Percentiles rank a stretch among this genome's conserved stretches.
Evolutionary conservation across 2,888 invertebrate species (phyloP).

Genomic region (Latrodectus elegans): DNA sequence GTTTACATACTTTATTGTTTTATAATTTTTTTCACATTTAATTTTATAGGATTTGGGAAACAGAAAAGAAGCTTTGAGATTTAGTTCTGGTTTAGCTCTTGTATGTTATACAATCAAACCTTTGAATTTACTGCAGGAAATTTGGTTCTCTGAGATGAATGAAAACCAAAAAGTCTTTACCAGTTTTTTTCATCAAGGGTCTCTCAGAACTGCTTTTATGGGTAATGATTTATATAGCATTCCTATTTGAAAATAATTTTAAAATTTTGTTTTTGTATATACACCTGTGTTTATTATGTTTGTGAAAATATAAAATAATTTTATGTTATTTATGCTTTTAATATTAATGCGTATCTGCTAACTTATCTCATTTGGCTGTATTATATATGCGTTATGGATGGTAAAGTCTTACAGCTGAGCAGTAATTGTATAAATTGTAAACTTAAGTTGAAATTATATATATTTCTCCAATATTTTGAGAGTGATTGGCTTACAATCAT

Average conservation of each 20-base stretch:
- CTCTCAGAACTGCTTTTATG: constrained; percentile 75
- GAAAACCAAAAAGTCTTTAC: constrained; percentile 76
- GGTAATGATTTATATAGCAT: constrained; percentile 73
- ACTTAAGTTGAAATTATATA: too few species aligned
- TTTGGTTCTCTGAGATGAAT: constrained; percentile 75
- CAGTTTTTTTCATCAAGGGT: constrained; percentile 78
- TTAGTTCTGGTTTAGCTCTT: constrained; percentile 74
- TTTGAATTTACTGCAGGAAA: constrained; percentile 72
- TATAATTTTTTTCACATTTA: neutral
- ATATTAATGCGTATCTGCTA: too few species aligned
- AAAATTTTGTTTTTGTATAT: neutral
- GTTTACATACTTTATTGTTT: neutral
- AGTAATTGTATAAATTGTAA: too few species aligned
- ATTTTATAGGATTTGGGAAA: constrained; percentile 73
- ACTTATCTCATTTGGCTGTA: too few species aligned
- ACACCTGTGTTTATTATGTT: too few species aligned
- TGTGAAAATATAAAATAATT: too few species aligned
- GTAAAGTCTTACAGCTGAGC: too few species aligned
- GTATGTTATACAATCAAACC: constrained; percentile 72
- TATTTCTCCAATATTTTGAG: too few species aligned
- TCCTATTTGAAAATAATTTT: neutral
- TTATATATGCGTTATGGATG: too few species aligned
- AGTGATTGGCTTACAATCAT: too few species aligned
- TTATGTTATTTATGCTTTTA: too few species aligned
- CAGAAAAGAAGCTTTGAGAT: constrained; percentile 74